Evolutionary conservation across 2,113 vertebrate genomes (phyloP).

Genomic region (Calidris pygmaea): DNA sequence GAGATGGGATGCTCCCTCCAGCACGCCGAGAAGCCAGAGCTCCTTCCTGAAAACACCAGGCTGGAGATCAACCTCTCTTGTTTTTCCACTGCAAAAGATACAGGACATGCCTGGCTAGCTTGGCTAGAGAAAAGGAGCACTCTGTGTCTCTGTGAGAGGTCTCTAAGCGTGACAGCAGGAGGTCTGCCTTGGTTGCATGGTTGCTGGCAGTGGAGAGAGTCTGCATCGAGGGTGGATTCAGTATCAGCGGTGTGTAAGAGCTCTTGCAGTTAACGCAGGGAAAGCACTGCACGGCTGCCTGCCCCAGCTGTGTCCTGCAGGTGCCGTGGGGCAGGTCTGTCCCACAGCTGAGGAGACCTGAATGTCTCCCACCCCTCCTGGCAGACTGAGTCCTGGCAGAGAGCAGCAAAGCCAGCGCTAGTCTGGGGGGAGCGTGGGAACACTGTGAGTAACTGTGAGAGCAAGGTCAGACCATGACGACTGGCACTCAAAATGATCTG

Average conservation of each 20-base stretch:
- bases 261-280: neutral
- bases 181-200: neutral
- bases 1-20: neutral
- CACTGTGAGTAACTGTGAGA: neutral
- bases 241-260: neutral
- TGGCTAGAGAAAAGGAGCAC: neutral
- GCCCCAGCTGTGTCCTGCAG: neutral
- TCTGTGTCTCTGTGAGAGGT: neutral
- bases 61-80: neutral
- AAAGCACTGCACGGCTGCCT: neutral
- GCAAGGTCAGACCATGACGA: neutral
- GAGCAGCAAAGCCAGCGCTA: neutral
- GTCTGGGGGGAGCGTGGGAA: neutral
- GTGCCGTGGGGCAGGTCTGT: accelerated
- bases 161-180: neutral
- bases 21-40: accelerated
- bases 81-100: neutral
- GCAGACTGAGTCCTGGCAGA: neutral
- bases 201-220: neutral
- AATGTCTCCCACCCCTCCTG: neutral
- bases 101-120: neutral
- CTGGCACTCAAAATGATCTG: neutral
- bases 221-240: neutral
- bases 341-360: neutral
- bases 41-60: neutral